These are phyloP conservation scores for Paracentrotus lividus DNA, from an alignment of 53 echinoderm and acorn worm species.

Conservation along the genomic window DNA sequence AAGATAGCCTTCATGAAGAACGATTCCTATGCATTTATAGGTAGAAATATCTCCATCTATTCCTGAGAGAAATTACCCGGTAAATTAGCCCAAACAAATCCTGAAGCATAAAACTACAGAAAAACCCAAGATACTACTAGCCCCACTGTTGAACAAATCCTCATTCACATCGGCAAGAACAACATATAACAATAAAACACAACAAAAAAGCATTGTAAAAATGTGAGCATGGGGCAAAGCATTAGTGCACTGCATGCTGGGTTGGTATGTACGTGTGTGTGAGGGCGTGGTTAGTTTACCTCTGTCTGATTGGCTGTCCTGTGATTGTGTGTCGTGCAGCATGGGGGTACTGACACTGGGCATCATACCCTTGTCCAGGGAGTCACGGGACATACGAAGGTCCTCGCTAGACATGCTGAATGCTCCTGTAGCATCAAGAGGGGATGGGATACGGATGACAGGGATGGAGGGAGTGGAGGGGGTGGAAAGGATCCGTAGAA, in stretches of 20 bases:
- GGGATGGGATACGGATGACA: slow-evolving; percentile 41
- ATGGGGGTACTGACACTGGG: slow-evolving; percentile 77
- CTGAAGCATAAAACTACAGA: neutral
- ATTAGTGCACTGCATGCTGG: slow-evolving; percentile 52
- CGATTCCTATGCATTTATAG: too few relatives aligned
- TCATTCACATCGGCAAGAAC: neutral
- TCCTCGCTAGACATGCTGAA: slow-evolving; percentile 88
- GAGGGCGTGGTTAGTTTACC: slow-evolving; percentile 60
- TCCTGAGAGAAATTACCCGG: neutral
- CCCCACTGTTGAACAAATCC: slow-evolving; percentile 1
- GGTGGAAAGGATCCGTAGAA: too few relatives aligned
- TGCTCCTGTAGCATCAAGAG: slow-evolving; percentile 67
- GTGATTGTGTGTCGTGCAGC: slow-evolving; percentile 73
- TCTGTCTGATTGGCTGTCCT: slow-evolving; percentile 76
- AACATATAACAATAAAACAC: slow-evolving; percentile 16
- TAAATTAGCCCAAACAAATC: neutral
- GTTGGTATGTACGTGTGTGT: slow-evolving; percentile 1
- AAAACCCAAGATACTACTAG: neutral
- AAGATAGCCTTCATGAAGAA: neutral
- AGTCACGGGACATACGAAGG: slow-evolving; percentile 78
- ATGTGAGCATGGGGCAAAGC: slow-evolving; percentile 2
- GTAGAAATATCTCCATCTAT: neutral
- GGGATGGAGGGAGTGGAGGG: slow-evolving; percentile 51
- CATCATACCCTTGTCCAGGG: slow-evolving; percentile 72
- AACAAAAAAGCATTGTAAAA: neutral